Evolutionary conservation across 1,140 invertebrate genomes (phyloP).

Genomic region (Nomia melanderi): DNA sequence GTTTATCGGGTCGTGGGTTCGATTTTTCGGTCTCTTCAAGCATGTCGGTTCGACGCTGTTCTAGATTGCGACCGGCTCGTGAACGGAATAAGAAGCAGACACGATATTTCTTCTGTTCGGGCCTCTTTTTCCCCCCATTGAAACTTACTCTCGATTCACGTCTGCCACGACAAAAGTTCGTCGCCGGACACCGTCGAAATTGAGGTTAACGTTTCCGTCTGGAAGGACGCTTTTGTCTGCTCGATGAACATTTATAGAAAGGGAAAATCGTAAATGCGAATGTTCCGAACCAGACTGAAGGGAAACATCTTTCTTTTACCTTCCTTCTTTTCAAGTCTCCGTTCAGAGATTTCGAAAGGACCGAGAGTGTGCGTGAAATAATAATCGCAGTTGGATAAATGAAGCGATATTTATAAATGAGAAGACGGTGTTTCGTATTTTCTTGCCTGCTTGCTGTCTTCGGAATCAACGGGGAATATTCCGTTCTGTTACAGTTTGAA

Average conservation of each 20-base stretch:
- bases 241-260: neutral
- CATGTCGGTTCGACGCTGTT: slow-evolving; percentile 44
- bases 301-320: neutral
- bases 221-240: neutral
- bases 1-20: slow-evolving; percentile 54
- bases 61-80: slow-evolving; percentile 51
- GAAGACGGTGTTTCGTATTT: no score
- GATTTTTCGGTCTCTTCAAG: slow-evolving; percentile 44
- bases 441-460: no score
- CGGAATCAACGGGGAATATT: no score
- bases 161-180: slow-evolving; percentile 6
- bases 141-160: slow-evolving; percentile 10
- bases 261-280: neutral
- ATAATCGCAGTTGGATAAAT: neutral
- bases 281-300: neutral
- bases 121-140: neutral
- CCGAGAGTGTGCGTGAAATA: neutral
- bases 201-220: neutral
- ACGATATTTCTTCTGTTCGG: slow-evolving; percentile 1
- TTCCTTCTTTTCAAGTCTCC: no score
- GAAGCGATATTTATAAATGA: no score
- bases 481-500: no score
- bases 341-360: neutral
- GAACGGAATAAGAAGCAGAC: slow-evolving; percentile 57
- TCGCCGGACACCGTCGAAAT: slow-evolving; percentile 12